A percentile compares a stretch with the other conserved stretches of the same genome.
These are phyloP conservation scores for Gymnocypris eckloni DNA, from an alignment of 2,797 vertebrate genomes.

Conservation along the genomic window DNA sequence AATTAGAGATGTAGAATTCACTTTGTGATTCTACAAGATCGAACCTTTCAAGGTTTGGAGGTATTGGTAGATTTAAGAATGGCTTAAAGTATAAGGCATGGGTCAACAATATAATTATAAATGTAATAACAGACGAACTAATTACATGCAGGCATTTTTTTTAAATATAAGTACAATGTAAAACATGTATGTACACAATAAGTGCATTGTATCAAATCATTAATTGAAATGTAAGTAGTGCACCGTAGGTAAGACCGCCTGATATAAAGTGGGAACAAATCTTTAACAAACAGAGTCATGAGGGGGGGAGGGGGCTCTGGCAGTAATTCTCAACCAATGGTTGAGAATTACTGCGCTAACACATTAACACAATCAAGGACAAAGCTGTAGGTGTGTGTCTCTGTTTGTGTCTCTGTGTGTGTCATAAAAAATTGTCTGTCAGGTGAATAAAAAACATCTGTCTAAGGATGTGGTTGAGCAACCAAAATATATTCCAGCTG, in stretches of 20 bases:
- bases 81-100: too few species aligned
- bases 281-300: too few species aligned
- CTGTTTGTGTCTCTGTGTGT: neutral
- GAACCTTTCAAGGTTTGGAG: neutral
- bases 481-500: slow-evolving; percentile 1
- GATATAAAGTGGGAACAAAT: too few species aligned
- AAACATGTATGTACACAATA: neutral
- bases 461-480: slow-evolving; percentile 39
- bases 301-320: too few species aligned
- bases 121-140: too few species aligned
- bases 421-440: neutral
- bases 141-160: too few species aligned
- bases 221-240: neutral
- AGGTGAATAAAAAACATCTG: neutral
- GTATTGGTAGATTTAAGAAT: too few species aligned
- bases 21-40: neutral
- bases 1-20: neutral
- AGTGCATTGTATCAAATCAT: neutral
- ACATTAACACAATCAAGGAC: neutral
- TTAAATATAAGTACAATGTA: too few species aligned
- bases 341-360: neutral
- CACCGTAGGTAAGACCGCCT: too few species aligned
- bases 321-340: neutral
- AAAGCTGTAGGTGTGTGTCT: neutral
- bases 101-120: neutral